Evolutionary conservation across 2,113 vertebrate genomes (phyloP), one percentile per base, ranked within the genome.

Genomic region (Cebidichthys violaceus): DNA sequence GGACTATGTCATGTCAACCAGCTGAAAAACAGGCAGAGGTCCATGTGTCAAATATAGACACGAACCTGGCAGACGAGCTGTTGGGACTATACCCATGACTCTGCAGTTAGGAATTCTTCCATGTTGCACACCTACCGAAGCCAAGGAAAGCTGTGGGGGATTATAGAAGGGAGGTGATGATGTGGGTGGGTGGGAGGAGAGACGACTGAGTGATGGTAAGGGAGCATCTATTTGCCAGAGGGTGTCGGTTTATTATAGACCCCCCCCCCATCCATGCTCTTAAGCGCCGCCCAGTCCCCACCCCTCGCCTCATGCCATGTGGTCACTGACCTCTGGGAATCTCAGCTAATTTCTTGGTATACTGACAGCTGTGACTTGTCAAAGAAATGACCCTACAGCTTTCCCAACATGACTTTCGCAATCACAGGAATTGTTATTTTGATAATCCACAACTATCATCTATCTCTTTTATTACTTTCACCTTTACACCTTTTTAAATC

Each of bases 191-290:
- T 60, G 39, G 31, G 22, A 57, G 71, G 14, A 73, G 43, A 57
- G 67, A 13, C 11, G 18, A 33, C 52, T 54, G 73, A 67, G 69
- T 45, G 47, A 35, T 45, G 31, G 68, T 31, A 11, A 18, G 68
- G 57, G 68, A 68, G 71, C 50, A 35, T 75, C 62, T 61, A 8
- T 75, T 67, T 72, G 55, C 43, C 60, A 60, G 73, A 27, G 47
- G 83, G 76, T 73, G 67, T 77, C 11, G 18, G 82, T 76, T 93
- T 92, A 91, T 92, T 92, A 86, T 93, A 94, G 93, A 62, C 57
- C 66, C 69, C 64, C 76, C 64, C 0, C 0, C 39, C 52, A n/a
- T 74, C 33, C 2, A 0, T 13, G 4, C 71, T 69, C 52, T 33
- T 52, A 60, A 33, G 39, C 72, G 41, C 85, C 88, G 9, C 86